Percentiles rank a stretch among this genome's conserved stretches.
Evolutionary conservation across 2,113 vertebrate genomes (phyloP).

Genomic region (Dasyprocta punctata): DNA sequence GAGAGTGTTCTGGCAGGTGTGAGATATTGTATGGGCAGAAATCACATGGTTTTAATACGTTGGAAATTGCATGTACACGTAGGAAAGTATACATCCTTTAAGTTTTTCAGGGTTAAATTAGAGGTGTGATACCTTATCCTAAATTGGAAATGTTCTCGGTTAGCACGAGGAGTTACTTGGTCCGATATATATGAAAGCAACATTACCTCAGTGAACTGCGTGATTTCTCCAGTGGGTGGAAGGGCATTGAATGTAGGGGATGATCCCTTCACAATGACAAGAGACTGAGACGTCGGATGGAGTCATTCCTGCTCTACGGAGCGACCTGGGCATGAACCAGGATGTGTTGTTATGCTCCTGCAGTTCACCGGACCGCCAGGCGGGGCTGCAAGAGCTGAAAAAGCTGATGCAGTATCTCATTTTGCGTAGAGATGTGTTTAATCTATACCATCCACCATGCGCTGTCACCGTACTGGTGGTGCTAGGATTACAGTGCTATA

Average conservation of each 20-base stretch:
- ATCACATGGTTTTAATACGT: fast-evolving
- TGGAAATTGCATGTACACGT: not conserved
- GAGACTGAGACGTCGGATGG: not conserved
- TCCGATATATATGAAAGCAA: not conserved
- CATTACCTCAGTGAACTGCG: no score
- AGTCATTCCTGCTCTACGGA: no score
- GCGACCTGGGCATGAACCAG: no score
- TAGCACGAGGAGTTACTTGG: not conserved
- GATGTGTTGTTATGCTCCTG: fast-evolving
- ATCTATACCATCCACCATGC: fast-evolving
- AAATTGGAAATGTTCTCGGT: not conserved
- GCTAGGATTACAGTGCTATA: not conserved
- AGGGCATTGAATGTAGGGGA: not conserved
- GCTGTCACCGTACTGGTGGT: fast-evolving
- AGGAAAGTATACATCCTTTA: not conserved
- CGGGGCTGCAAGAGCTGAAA: fast-evolving
- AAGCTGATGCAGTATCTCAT: no score
- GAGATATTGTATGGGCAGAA: fast-evolving
- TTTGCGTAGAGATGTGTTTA: no score
- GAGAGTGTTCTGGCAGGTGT: fast-evolving
- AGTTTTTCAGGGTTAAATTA: not conserved
- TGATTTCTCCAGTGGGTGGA: not conserved
- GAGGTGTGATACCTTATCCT: not conserved
- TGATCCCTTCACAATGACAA: not conserved
- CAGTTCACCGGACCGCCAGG: fast-evolving